Evolutionary conservation across 2,888 invertebrate genomes (phyloP).

Genomic region (Daptonema setosum): DNA sequence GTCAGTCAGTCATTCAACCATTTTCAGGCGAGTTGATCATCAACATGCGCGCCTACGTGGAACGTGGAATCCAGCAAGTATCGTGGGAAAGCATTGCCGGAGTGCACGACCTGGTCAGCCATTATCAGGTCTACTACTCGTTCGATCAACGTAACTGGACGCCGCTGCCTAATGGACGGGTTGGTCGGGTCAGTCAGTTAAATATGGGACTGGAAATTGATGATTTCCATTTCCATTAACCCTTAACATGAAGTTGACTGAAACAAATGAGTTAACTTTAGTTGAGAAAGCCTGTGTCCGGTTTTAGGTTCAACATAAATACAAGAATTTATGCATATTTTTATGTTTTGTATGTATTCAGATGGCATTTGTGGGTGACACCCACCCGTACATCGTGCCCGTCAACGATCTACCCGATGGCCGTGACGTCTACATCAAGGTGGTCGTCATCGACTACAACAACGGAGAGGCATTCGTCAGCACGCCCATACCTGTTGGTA

Average conservation of each 20-base stretch:
- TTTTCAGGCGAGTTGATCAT: slow-evolving; percentile 20
- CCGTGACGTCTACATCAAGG: slow-evolving; percentile 11
- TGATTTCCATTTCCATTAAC: no score
- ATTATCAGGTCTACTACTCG: slow-evolving; percentile 22
- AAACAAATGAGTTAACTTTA: neutral
- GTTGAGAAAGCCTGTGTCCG: neutral
- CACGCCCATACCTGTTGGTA: slow-evolving; percentile 15
- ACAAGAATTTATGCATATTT: no score
- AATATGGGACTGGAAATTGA: no score
- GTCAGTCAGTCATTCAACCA: no score
- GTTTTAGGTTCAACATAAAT: neutral
- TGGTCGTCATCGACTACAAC: slow-evolving; percentile 16
- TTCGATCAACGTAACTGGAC: neutral
- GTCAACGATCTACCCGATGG: slow-evolving; percentile 21
- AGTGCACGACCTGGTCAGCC: slow-evolving; percentile 19
- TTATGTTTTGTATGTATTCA: no score
- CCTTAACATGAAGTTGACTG: no score
- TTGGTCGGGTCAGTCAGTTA: neutral
- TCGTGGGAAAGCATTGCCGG: slow-evolving; percentile 21
- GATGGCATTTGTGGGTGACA: slow-evolving; percentile 19
- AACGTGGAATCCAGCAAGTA: slow-evolving; percentile 19
- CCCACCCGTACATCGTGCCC: slow-evolving; percentile 22
- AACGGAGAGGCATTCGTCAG: slow-evolving; percentile 20
- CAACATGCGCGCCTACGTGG: slow-evolving; percentile 20
- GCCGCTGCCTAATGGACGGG: neutral